phyloP scores from a whole-genome alignment of 2,797 vertebrate genomes.

The Knipowitschia caucasica region DNA sequence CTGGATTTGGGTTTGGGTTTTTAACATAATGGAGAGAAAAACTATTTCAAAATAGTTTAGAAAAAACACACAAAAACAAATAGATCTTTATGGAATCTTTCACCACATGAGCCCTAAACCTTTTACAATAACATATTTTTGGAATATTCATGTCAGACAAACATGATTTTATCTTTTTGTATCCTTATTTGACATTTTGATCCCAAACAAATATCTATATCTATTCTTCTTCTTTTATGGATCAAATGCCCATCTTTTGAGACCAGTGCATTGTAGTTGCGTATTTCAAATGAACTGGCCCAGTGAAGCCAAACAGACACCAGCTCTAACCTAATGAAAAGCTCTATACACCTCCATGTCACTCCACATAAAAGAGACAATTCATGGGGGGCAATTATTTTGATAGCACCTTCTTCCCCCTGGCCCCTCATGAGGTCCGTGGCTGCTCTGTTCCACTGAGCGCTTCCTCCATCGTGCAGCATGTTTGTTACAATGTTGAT shows the following conservation, averaged over 20 bases:
- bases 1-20: too few species aligned
- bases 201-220: conserved; percentile 20
- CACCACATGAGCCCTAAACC: too few species aligned
- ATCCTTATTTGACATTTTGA: conserved; percentile 28
- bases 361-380: conserved; percentile 26
- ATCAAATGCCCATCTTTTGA: conserved; percentile 5
- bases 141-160: background rate
- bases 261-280: conserved; percentile 1
- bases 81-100: too few species aligned
- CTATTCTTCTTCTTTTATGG: conserved; percentile 19
- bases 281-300: conserved; percentile 28
- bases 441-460: background rate
- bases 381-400: conserved; percentile 36
- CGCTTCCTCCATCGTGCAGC: background rate
- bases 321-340: conserved; percentile 39
- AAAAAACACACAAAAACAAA: too few species aligned
- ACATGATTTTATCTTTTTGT: background rate
- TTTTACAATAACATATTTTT: too few species aligned
- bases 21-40: too few species aligned
- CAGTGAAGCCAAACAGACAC: conserved; percentile 24
- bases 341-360: conserved; percentile 11
- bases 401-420: conserved; percentile 26
- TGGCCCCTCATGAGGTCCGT: background rate
- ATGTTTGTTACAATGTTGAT: too few species aligned
- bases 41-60: too few species aligned